phyloP scores from a whole-genome alignment of 1,140 invertebrate genomes.

The Mylabris phalerata region DNA sequence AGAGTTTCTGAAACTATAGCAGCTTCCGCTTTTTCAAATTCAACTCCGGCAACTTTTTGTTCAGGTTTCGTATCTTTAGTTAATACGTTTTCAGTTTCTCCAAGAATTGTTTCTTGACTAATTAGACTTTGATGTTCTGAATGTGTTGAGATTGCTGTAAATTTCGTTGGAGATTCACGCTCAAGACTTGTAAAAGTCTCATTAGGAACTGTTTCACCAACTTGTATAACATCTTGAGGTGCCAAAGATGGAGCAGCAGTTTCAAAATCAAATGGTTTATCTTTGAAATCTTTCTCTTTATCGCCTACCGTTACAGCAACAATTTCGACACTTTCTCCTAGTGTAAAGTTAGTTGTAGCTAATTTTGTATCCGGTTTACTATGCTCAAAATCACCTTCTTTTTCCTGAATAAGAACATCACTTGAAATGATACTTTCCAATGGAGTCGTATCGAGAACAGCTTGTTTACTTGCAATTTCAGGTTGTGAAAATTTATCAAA shows the following conservation, averaged over 20 bases:
- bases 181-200: constrained; percentile 34
- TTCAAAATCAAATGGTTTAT: constrained; percentile 35
- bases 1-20: constrained; percentile 27
- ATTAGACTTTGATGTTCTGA: constrained; percentile 34
- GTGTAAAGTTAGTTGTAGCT: constrained; percentile 44
- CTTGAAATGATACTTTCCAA: constrained; percentile 43
- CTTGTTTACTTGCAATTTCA: constrained; percentile 37
- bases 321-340: constrained; percentile 45
- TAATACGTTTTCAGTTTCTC: constrained; percentile 37
- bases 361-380: constrained; percentile 38
- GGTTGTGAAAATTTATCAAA: constrained; percentile 15
- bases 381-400: constrained; percentile 46
- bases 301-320: constrained; percentile 47
- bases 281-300: constrained; percentile 44
- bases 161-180: constrained; percentile 16
- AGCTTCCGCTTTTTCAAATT: constrained; percentile 30
- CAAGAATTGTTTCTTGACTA: constrained; percentile 32
- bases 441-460: constrained; percentile 42
- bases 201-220: constrained; percentile 29
- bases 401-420: constrained; percentile 42
- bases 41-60: constrained; percentile 30
- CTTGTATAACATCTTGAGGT: constrained; percentile 31
- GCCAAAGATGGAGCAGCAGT: constrained; percentile 30
- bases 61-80: constrained; percentile 20
- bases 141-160: constrained; percentile 28